Conservation (phyloP, 2,888 invertebrate species). For the Nymphalis urticae region DNA sequence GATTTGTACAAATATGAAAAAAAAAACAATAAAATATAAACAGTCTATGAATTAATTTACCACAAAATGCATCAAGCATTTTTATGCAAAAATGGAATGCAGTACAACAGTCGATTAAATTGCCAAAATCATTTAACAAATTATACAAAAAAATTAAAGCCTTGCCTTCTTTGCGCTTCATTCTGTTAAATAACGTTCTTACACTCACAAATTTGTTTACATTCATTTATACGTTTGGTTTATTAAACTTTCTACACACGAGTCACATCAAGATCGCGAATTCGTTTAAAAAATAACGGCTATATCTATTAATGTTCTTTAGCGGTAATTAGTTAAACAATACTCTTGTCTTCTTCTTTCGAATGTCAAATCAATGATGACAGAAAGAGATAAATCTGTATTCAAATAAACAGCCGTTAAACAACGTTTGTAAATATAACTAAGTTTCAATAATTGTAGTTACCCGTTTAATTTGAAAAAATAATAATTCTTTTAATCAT, state of each 20-base stretch:
- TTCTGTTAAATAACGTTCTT: neutral
- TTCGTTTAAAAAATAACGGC: neutral
- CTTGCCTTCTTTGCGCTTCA: neutral
- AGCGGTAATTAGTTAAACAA: no score
- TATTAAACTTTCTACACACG: conserved; percentile 7
- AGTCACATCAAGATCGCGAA: neutral
- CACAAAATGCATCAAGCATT: neutral
- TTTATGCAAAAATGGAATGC: neutral
- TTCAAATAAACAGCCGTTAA: no score
- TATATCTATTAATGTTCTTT: neutral
- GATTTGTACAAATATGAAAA: conserved; percentile 9
- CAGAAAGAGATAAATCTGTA: no score
- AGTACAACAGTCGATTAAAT: neutral
- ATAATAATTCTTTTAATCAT: no score
- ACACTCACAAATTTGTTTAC: neutral
- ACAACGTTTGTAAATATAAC: no score
- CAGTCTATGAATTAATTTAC: neutral
- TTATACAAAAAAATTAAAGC: neutral
- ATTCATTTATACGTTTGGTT: neutral
- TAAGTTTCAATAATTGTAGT: no score
- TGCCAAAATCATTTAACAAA: neutral
- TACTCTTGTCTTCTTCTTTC: no score
- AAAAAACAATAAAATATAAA: neutral
- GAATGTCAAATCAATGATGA: no score
- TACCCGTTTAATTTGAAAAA: no score